These are phyloP conservation scores for Notolabrus celidotus DNA, from an alignment of 2,797 vertebrate species.

Conservation along the genomic window DNA sequence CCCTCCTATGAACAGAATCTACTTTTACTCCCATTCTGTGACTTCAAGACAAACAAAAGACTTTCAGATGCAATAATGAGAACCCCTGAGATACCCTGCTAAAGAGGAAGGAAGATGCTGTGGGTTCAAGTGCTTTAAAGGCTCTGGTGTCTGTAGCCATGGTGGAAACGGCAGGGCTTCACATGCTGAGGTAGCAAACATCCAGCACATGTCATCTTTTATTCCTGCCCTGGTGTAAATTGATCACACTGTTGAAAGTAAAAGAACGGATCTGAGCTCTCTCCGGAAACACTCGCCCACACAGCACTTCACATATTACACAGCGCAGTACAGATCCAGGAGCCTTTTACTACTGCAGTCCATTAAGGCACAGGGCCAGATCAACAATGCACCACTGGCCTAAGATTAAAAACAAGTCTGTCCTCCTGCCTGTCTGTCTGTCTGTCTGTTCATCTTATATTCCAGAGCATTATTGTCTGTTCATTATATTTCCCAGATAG, in stretches of 20 bases:
- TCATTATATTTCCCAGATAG: not conserved
- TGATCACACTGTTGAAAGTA: constrained; percentile 82
- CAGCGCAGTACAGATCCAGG: constrained; percentile 25
- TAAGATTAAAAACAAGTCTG: constrained; percentile 4
- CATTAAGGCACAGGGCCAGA: constrained; percentile 50
- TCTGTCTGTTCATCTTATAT: not conserved
- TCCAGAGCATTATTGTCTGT: not conserved
- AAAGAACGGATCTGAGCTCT: constrained; percentile 78
- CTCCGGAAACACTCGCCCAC: constrained; percentile 61
- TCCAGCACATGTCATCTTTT: constrained; percentile 83
- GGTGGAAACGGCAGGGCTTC: constrained; percentile 56
- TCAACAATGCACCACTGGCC: constrained; percentile 15
- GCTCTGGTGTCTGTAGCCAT: constrained; percentile 43
- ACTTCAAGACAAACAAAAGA: constrained; percentile 28
- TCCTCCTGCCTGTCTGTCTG: not conserved
- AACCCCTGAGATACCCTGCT: constrained; percentile 20
- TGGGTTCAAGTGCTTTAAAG: constrained; percentile 5
- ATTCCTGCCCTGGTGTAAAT: constrained; percentile 87
- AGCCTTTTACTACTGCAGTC: constrained; percentile 37
- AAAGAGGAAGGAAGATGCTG: constrained; percentile 15
- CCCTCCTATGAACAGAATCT: not conserved
- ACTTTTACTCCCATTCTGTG: not conserved
- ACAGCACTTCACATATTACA: constrained; percentile 50
- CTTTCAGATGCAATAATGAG: constrained; percentile 31
- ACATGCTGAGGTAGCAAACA: constrained; percentile 80